Base-by-base conservation (phyloP, 1,140 invertebrate species). In the Drosophila melanica region DNA sequence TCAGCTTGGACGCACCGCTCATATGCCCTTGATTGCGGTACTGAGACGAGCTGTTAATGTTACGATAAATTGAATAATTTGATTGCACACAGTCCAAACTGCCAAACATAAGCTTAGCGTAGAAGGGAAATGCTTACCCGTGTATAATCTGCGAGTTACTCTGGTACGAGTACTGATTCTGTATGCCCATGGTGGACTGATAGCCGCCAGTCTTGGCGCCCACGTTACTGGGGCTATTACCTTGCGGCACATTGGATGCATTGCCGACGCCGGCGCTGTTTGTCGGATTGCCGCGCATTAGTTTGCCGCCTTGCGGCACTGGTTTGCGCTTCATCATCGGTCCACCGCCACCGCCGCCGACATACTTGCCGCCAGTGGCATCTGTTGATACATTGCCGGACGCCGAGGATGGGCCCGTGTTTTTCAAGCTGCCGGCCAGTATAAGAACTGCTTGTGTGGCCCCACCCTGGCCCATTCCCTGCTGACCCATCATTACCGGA, bases 241-340 rank as follows among this genome's bases (percentile, higher is more conserved):
- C 69, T 45, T 85, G 82, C 14, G 80, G 75, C 51, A 79, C 58
- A 41, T 54, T 65, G n/a, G 67, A 59, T 1, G 60, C 16, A 35
- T 69, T 78, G 60, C 65, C 67, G 18, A 57, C 53, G 8, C 77
- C 75, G 11, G 63, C 75, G n/a, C 50, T 81, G n/a, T 69, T 66
- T 27, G 82, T 72, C 47, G 78, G 68, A 75, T 91, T 91, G 11
- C 81, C 75, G 35, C 87, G 82, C 71, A 91, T 85, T 54, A 90
- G 66, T 50, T 90, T 87, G 54, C 81, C 79, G 9, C 81, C 70
- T 50, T 87, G 90, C 7, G 82, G 71, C 9, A 79, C 81, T 3
- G 90, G 55, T 53, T 91, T 91, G 50, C 86, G 90, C 45, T 91
- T 91, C 23, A 91, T 90, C 80, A 91, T 89, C n/a, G 82, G 75